Conservation (phyloP, 2,113 vertebrate species). For the Mellivora capensis region DNA sequence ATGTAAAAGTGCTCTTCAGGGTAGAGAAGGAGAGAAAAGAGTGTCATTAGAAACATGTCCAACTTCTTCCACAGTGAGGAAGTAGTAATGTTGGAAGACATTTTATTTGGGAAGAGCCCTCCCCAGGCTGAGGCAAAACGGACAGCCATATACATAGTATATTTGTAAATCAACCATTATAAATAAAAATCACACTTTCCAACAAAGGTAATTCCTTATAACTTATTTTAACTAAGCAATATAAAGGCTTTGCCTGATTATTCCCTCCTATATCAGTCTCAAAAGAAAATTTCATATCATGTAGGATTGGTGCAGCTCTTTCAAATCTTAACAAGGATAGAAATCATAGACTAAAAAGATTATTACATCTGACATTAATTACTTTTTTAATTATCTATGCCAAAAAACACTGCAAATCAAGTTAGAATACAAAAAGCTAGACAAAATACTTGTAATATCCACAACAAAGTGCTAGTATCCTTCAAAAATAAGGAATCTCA, state of each 20-base stretch:
- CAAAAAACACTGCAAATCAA: conserved; percentile 33
- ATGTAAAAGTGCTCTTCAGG: not conserved
- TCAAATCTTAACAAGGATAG: conserved; percentile 35
- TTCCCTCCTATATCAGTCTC: not conserved
- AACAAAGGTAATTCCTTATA: not conserved
- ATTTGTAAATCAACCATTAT: not conserved
- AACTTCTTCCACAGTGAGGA: not conserved
- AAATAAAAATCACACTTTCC: not conserved
- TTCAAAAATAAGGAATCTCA: not conserved
- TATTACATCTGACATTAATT: not conserved
- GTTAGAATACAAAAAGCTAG: not conserved
- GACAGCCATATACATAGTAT: not conserved
- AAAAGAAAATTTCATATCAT: not conserved
- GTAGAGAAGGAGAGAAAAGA: not conserved
- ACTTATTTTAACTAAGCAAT: not conserved
- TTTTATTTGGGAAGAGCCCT: not conserved
- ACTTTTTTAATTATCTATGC: conserved; percentile 27
- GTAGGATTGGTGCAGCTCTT: not conserved
- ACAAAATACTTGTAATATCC: not conserved
- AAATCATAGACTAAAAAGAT: conserved; percentile 21
- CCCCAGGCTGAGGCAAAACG: not conserved
- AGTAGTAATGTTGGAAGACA: not conserved
- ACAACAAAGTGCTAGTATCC: not conserved
- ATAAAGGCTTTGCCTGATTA: not conserved
- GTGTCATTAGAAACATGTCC: not conserved